Conservation (phyloP, 1,140 invertebrate species). For the Stenopsyche tienmushanensis region DNA sequence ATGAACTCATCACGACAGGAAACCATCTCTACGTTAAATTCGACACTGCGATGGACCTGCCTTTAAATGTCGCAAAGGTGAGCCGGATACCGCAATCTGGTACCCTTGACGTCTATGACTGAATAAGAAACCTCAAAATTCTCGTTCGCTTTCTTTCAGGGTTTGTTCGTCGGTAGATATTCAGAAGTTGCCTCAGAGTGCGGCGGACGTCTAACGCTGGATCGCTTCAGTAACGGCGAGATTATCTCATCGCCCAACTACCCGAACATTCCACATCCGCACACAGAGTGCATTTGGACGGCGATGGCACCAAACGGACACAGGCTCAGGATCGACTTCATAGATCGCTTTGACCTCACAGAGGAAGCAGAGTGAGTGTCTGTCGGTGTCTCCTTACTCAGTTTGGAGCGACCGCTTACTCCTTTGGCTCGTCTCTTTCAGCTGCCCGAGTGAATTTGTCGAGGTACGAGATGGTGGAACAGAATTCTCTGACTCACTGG, state of each 20-base stretch:
- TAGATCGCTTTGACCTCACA: constrained; percentile 70
- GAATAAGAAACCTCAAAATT: no score
- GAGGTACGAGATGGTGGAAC: constrained; percentile 80
- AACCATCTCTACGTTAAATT: constrained; percentile 63
- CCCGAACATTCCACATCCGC: constrained; percentile 73
- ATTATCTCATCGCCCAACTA: constrained; percentile 73
- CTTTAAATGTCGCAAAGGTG: no score
- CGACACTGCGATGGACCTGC: constrained; percentile 16
- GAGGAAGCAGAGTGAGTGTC: constrained; percentile 49
- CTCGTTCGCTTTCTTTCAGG: no score
- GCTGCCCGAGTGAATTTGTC: constrained; percentile 70
- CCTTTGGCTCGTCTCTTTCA: no score
- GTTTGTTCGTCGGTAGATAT: constrained; percentile 23
- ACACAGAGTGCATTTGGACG: constrained; percentile 78
- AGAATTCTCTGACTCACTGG: constrained; percentile 60
- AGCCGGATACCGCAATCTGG: no score
- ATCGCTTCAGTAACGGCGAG: constrained; percentile 49
- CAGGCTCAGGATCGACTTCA: constrained; percentile 72
- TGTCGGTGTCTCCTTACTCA: no score
- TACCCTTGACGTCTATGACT: no score
- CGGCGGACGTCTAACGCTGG: constrained; percentile 58
- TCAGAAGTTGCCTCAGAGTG: constrained; percentile 61
- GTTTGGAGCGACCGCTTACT: no score
- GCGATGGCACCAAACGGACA: constrained; percentile 69
- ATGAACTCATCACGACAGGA: constrained; percentile 61